Evolutionary conservation across 2,113 vertebrate species (phyloP), one percentile per base, ranked within the genome.

Genomic region (Poeciliopsis prolifica): DNA sequence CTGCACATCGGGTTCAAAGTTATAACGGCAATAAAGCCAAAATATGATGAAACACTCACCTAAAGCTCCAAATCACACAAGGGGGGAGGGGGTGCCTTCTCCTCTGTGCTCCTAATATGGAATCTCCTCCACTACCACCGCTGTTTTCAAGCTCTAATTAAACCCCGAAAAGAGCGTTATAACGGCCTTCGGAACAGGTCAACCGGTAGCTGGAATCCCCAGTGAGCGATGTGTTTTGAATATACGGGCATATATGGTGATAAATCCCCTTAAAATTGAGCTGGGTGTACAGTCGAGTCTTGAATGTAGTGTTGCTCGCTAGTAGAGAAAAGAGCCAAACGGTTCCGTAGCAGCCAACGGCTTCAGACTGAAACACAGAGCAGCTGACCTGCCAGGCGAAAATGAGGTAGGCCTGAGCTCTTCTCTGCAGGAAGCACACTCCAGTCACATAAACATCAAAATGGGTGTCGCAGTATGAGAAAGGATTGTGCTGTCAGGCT

Each of bases 261-360:
- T 86, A 88, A 91, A 93, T 90, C 83, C 90, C 64, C 75, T 77
- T 79, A 83, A 58, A 90, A 89, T 80, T 62, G 76, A 84, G 80
- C 89, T 87, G 86, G 88, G 91, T 89, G 93, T 93, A 95, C 95
- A 95, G 95, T 95, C 92, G 95, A 94, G 95, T 78, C 94, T 94
- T 94, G 94, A 95, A 95, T 94, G 95, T 94, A 90, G 91, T 94
- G 94, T 95, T 95, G 96, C 94, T 93, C 92, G 92, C 93, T 95
- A 92, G 93, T 95, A 91, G 95, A 96, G 96, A 96, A 96, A 95
- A 95, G 90, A 97, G 96, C 96, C 97, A 96, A 97, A 94, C 95
- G 95, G 95, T 94, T 95, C 95, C 92, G 93, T 85, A 94, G 95
- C 96, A 58, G 51, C 44, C 96, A 96, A 95, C 96, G 95, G 96